Conservation (phyloP, 2,888 invertebrate genomes). For the Rhabditoides inermis region DNA sequence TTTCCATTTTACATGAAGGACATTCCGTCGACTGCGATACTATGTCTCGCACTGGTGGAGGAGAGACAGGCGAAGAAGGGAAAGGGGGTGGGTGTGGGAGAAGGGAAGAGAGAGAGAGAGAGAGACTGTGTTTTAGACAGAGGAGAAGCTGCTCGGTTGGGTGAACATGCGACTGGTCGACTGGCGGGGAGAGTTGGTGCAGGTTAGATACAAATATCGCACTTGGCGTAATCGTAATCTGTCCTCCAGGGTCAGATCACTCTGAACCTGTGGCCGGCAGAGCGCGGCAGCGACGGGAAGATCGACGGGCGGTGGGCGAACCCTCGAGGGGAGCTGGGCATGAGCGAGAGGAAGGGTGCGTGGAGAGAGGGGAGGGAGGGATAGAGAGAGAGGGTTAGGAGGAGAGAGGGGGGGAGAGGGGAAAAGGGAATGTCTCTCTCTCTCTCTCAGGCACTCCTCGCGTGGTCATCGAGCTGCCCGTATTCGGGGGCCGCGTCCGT, state of each 20-base stretch:
- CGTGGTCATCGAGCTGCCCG: conserved; percentile 11
- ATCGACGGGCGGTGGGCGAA: background rate
- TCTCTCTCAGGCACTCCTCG: background rate
- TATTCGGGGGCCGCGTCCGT: conserved; percentile 12
- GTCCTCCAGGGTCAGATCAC: background rate
- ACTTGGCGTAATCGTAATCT: background rate
- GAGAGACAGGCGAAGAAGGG: background rate
- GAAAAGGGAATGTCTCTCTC: background rate
- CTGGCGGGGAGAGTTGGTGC: conserved; percentile 57
- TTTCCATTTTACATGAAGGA: conserved; percentile 59
- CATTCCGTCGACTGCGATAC: conserved; percentile 59
- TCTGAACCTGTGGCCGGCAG: conserved; percentile 12
- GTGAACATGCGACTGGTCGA: conserved; percentile 61
- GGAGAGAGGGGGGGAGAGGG: too few relatives aligned
- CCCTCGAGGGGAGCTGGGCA: conserved; percentile 1
- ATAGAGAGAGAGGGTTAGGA: too few relatives aligned
- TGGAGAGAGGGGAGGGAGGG: too few relatives aligned
- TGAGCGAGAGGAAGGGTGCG: background rate
- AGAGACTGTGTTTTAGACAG: conserved; percentile 43
- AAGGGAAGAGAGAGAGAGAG: conserved; percentile 3
- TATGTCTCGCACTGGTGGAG: conserved; percentile 57
- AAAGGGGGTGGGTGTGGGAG: background rate
- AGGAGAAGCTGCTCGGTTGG: conserved; percentile 59
- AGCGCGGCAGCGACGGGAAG: conserved; percentile 10
- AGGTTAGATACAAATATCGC: conserved; percentile 53